Conservation (phyloP, 2,888 invertebrate species). For the Drosophila cognata region DNA sequence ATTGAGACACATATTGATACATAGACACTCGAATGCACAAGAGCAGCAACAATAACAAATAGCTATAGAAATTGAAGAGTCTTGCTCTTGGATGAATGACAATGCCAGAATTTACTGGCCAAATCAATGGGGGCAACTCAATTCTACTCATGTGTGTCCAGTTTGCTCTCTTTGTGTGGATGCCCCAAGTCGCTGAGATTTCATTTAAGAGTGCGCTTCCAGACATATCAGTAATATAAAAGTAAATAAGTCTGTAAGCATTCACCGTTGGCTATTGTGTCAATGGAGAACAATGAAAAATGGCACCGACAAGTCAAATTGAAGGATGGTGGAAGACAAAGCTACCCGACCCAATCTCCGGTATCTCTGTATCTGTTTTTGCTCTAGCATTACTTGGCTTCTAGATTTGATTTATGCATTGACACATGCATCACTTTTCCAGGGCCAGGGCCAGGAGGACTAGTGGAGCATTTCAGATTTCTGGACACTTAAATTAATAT, state of each 20-base stretch:
- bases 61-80: constrained; percentile 48
- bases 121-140: constrained; percentile 8
- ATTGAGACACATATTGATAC: constrained; percentile 46
- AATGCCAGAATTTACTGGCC: constrained; percentile 13
- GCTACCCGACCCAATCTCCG: not conserved
- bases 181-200: constrained; percentile 43
- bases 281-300: constrained; percentile 44
- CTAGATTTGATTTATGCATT: constrained; percentile 53
- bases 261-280: constrained; percentile 24
- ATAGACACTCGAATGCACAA: constrained; percentile 30
- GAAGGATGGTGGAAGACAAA: constrained; percentile 22
- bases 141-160: constrained; percentile 2
- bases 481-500: constrained; percentile 41
- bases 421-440: constrained; percentile 18
- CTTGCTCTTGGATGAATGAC: constrained; percentile 37
- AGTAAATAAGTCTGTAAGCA: constrained; percentile 7
- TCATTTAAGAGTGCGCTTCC: constrained; percentile 19
- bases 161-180: constrained; percentile 7
- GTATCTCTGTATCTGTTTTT: not conserved
- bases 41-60: constrained; percentile 29
- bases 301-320: constrained; percentile 45
- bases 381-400: constrained; percentile 20
- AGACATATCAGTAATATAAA: constrained; percentile 9
- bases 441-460: not conserved
- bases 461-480: not conserved